Evolutionary conservation across 2,113 vertebrate genomes (phyloP), one percentile per base, ranked within the genome.

Genomic region (Hassar affinis): DNA sequence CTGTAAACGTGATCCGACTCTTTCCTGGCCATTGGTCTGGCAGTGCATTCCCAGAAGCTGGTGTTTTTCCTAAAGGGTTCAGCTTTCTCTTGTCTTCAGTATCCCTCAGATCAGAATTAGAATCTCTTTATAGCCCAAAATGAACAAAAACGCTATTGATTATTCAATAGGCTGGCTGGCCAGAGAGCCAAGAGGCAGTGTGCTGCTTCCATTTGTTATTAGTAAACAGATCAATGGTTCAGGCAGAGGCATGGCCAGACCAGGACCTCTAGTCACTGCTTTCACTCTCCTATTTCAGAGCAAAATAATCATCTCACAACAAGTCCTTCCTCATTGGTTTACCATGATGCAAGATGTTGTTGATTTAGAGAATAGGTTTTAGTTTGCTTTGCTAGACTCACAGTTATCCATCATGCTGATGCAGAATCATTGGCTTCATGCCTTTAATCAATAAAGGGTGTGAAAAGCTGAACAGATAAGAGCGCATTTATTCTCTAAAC

Each of bases 151-250:
- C 89, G 76, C 83, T 91, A 93, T 94, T 92, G 92, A 94, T 94
- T 94, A 94, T 93, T 93, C 92, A 93, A 93, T 89, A 91, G 85
- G 79, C 87, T 87, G 88, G 89, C 92, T 91, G 87, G 90, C 90
- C 90, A 91, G 91, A 93, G 91, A 93, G 89, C 91, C 85, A 90
- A 94, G 90, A 93, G 88, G 90, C 78, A 51, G 90, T 93, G 91
- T 94, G 86, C 85, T 89, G 90, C 92, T 93, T 93, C 91, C 92
- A 92, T 90, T 91, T 89, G 92, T 92, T 94, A 93, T 93, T 93
- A 93, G 93, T 93, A 95, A 95, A 94, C 93, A 95, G 93, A 95
- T 94, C 93, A 93, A 95, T 94, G 93, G 89, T 88, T 90, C 88
- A 90, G 91, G 77, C 90, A 91, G 89, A 91, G 91, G 89, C 89